A percentile compares a stretch with the other conserved stretches of the same genome.
These are phyloP conservation scores for Gallinago nigripennis DNA, from an alignment of 2,797 vertebrate genomes.

Conservation along the genomic window DNA sequence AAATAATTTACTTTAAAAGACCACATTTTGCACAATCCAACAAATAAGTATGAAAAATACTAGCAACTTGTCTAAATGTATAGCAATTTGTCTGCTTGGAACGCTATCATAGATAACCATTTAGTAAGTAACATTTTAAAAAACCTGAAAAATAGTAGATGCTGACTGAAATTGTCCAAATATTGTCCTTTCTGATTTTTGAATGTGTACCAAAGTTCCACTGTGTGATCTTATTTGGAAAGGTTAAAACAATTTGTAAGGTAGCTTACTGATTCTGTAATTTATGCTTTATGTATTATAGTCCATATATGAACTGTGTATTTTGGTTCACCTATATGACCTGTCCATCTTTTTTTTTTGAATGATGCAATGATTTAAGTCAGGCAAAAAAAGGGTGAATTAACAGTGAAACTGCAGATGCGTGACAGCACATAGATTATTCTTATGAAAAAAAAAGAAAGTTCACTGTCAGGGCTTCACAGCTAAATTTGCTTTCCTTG, in stretches of 20 bases:
- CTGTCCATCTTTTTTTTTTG: neutral
- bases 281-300: neutral
- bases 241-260: neutral
- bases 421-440: neutral
- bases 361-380: neutral
- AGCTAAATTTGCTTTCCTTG: constrained; percentile 13
- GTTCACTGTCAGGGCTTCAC: neutral
- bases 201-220: neutral
- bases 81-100: neutral
- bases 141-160: neutral
- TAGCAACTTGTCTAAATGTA: neutral
- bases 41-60: neutral
- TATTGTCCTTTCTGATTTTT: neutral
- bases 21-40: neutral
- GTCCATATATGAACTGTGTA: neutral
- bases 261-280: neutral
- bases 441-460: neutral
- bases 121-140: neutral
- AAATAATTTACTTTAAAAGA: neutral
- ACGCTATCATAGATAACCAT: neutral
- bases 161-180: neutral
- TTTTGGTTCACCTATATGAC: neutral
- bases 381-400: neutral
- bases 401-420: neutral
- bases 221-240: neutral